Conservation (phyloP, 2,113 vertebrate genomes). For the Alethe diademata region DNA sequence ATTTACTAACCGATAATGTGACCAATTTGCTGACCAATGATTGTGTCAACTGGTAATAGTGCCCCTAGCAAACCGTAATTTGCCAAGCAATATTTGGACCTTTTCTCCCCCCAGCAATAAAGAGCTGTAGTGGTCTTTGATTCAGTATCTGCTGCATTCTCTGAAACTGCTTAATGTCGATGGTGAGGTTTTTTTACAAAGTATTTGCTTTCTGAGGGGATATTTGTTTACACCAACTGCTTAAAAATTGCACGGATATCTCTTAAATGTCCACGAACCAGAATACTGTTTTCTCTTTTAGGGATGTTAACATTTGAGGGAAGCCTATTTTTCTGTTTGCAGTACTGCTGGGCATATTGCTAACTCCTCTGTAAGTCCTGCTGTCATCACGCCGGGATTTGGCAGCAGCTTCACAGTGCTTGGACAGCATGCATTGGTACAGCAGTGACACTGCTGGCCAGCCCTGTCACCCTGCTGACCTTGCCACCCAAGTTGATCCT, state of each 20-base stretch:
- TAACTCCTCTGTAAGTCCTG: neutral
- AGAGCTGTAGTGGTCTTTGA: constrained; percentile 57
- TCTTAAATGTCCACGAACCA: neutral
- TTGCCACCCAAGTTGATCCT: constrained; percentile 54
- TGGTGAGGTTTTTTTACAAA: neutral
- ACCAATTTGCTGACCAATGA: constrained; percentile 80
- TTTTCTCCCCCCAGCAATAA: constrained; percentile 57
- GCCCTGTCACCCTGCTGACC: constrained; percentile 41
- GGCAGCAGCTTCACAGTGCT: neutral
- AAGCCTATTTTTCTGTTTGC: neutral
- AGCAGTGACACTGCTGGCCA: neutral
- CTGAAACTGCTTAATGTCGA: neutral
- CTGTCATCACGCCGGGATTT: constrained; percentile 18
- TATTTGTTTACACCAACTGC: neutral
- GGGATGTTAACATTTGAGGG: neutral
- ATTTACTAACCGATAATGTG: constrained; percentile 81
- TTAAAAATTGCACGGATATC: neutral
- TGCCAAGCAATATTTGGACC: constrained; percentile 74
- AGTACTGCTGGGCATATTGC: neutral
- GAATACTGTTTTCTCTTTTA: neutral
- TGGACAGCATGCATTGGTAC: neutral
- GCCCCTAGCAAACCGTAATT: constrained; percentile 75
- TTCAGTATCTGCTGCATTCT: constrained; percentile 44
- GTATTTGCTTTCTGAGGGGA: neutral
- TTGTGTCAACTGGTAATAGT: constrained; percentile 74